A percentile compares a stretch with the other conserved stretches of the same genome.
These are phyloP conservation scores for Camelus dromedarius DNA, from an alignment of 2,113 vertebrate genomes.

Conservation along the genomic window DNA sequence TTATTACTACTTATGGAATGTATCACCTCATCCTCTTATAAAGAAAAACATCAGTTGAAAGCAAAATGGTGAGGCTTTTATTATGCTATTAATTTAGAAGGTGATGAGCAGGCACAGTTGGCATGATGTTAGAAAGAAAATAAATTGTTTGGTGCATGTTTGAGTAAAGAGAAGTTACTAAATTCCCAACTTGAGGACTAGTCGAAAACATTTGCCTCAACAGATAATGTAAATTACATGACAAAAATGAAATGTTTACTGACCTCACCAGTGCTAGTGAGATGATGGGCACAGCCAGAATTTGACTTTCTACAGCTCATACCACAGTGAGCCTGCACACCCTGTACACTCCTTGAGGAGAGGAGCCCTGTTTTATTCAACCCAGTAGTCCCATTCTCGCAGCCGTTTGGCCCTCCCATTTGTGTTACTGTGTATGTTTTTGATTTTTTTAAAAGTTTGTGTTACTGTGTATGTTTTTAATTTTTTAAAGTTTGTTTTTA, in stretches of 20 bases:
- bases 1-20: background rate
- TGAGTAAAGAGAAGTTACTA: background rate
- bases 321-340: background rate
- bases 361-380: background rate
- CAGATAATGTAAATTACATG: conserved; percentile 59
- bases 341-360: background rate
- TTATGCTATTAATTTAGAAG: background rate
- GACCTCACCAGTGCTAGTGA: background rate
- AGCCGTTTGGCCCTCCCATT: background rate
- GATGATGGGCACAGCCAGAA: background rate
- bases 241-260: conserved; percentile 56
- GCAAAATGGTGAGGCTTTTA: background rate
- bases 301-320: background rate
- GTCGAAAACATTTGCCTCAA: background rate
- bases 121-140: background rate
- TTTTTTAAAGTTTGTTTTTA: background rate
- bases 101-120: background rate
- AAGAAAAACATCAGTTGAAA: background rate
- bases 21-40: background rate
- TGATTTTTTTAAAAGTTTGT: background rate
- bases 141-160: background rate
- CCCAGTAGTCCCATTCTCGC: background rate
- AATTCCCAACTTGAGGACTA: background rate
- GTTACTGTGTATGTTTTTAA: background rate
- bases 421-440: background rate